Conservation (phyloP, 2,888 invertebrate genomes). For the Blastobasis adustella region DNA sequence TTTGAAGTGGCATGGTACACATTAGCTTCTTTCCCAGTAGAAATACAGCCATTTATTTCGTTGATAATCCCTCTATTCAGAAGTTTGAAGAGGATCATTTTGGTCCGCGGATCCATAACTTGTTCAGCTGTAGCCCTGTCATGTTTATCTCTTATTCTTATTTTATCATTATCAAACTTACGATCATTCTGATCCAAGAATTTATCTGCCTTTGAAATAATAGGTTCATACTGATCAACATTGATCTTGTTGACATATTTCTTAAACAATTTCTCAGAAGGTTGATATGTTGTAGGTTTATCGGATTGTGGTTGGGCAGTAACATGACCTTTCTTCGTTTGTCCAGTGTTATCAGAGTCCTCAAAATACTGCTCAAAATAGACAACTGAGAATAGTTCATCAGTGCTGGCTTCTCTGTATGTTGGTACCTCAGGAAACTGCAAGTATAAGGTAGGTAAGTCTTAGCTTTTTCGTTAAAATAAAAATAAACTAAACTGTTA, state of each 20-base stretch:
- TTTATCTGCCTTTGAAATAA: constrained; percentile 80
- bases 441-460: constrained; percentile 4
- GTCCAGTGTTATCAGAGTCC: constrained; percentile 50
- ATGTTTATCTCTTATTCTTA: constrained; percentile 90
- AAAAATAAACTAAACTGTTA: no score
- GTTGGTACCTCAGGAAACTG: constrained; percentile 56
- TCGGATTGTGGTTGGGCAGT: constrained; percentile 75
- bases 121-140: constrained; percentile 97
- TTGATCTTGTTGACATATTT: constrained; percentile 88
- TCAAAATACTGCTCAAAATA: constrained; percentile 32
- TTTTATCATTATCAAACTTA: constrained; percentile 80
- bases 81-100: constrained; percentile 96
- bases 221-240: constrained; percentile 85
- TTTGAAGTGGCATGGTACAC: constrained; percentile 94
- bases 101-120: constrained; percentile 96
- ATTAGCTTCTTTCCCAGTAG: constrained; percentile 99
- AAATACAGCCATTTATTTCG: constrained; percentile 97
- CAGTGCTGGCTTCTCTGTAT: constrained; percentile 35
- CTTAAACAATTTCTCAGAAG: constrained; percentile 85
- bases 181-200: constrained; percentile 80
- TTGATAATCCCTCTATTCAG: constrained; percentile 88
- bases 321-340: constrained; percentile 30
- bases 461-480: no score
- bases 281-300: constrained; percentile 82
- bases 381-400: constrained; percentile 54